Base-by-base conservation (phyloP, 2,888 invertebrate genomes). In the Sphecodes monilicornis region DNA sequence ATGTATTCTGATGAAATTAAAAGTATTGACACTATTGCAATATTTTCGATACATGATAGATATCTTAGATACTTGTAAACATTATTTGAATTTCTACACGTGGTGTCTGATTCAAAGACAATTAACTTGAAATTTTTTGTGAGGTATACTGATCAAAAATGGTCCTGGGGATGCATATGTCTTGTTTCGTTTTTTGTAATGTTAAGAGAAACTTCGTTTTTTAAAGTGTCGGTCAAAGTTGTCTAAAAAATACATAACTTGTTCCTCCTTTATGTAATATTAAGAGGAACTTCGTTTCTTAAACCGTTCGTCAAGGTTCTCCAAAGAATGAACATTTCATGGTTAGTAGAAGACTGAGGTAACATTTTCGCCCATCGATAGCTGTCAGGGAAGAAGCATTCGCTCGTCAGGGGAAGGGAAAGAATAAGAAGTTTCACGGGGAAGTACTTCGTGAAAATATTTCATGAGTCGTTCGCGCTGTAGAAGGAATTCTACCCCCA, bases 361-460 rank as follows among this genome's bases (percentile, higher is more conserved):
- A 71, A 43, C 50, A 80, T 57, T 29, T 60, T 73, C 29, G 29
- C 32, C 4, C n/a, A 13, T 11, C 41, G 13, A 39, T 26, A 39
- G 36, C 54, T 41, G 54, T 43, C 22, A 26, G 32, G 32, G 60
- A 32, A 26, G 18, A 46, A 57, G 50, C 10, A 13, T 41, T 43
- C 50, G 41, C 13, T 50, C 57, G 18, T 36, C 41, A 22, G 18
- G 50, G 18, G 64, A 26, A 43, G 50, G 43, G 13, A 41, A 39
- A 36, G 68, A 57, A 46, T 3, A 36, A 54, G 41, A 77, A 73
- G 73, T 80, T 80, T 41, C 46, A 39, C 54, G 29, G 76, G 46
- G 69, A 70, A 32, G 73, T 57, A 50, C 69, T 64, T 39, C 70
- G 68, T 60, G 70, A 70, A 84, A 83, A 84, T 84, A 73, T 83